These are phyloP conservation scores for Unio pictorum DNA, from an alignment of 2,888 invertebrate species.

Conservation along the genomic window DNA sequence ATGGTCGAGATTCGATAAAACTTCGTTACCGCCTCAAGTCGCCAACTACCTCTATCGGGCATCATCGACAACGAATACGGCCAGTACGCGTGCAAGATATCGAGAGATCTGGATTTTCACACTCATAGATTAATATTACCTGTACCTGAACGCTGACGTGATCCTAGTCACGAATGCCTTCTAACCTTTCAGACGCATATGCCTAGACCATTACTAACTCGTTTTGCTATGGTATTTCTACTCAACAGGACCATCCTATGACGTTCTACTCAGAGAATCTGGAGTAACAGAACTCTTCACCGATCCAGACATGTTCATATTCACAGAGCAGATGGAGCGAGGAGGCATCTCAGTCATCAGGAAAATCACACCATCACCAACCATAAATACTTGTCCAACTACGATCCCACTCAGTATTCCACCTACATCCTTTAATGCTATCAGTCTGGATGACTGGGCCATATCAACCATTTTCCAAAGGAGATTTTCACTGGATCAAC, in stretches of 20 bases:
- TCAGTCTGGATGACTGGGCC: conserved; percentile 27
- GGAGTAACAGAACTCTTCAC: conserved; percentile 44
- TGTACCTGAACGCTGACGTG: conserved; percentile 24
- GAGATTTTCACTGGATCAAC: conserved; percentile 25
- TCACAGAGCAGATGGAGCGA: conserved; percentile 32
- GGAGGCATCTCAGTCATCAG: conserved; percentile 37
- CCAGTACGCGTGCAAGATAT: too few relatives aligned
- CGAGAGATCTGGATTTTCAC: too few relatives aligned
- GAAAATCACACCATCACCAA: conserved; percentile 36
- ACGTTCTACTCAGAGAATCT: conserved; percentile 53
- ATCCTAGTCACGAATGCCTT: conserved; percentile 63
- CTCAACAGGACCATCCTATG: conserved; percentile 58
- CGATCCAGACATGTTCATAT: conserved; percentile 47
- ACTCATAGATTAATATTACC: conserved; percentile 4
- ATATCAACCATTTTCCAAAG: conserved; percentile 47
- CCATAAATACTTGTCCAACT: conserved; percentile 47
- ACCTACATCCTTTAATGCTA: conserved; percentile 12
- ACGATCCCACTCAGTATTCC: conserved; percentile 2
- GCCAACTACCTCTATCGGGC: too few relatives aligned
- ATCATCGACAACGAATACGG: too few relatives aligned
- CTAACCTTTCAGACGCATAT: conserved; percentile 57
- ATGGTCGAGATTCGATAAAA: too few relatives aligned
- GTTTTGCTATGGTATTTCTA: conserved; percentile 56
- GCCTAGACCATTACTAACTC: conserved; percentile 42
- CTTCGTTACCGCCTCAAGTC: too few relatives aligned